Evolutionary conservation across 2,888 invertebrate genomes (phyloP), one percentile per base, ranked within the genome.

Genomic region (Spodoptera littoralis): DNA sequence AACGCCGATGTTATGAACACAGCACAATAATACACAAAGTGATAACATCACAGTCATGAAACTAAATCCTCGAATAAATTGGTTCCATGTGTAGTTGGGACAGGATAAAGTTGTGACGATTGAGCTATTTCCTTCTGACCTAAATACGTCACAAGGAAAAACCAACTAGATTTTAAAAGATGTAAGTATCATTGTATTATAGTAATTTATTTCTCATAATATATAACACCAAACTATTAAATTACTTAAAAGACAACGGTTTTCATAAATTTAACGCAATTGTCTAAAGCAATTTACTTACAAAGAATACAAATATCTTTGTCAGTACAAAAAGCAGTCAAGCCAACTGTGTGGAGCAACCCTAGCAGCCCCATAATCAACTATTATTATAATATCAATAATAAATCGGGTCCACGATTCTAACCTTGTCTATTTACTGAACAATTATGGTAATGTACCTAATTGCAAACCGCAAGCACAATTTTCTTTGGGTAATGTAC

Each of bases 21-120:
- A 86, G 85, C 85, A 81, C 77, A 76, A 75, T 63, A 61, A 5
- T 0, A 73, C 65, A 80, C 77, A 77, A 79, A 82, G 77, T 76
- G 79, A 64, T 66, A 75, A 44, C 43, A 77, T 69, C 64, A 45
- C 24, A 66, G 24, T 60, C 56, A 60, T 47, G 56, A 62, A 64
- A 46, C 42, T 9, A 44, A 65, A 68, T 63, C 53, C 64, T 60
- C 27, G 49, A 68, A 60, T 60, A 48, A 64, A 55, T 64, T 49
- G 24, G 30, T 43, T 41, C 2, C 27, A 46, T 53, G 53, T 55
- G 73, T 73, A 18, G 49, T 66, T 36, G 46, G 47, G 60, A 77
- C 68, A 77, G 80, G 68, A 71, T 73, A 79, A 79, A 57, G 30
- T 60, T 60, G 61, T 55, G 70, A 58, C 60, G 48, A 70, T 65